Evolutionary conservation across 2,888 invertebrate genomes (phyloP), one percentile per base, ranked within the genome.

Genomic region (Adelognathus sp.): DNA sequence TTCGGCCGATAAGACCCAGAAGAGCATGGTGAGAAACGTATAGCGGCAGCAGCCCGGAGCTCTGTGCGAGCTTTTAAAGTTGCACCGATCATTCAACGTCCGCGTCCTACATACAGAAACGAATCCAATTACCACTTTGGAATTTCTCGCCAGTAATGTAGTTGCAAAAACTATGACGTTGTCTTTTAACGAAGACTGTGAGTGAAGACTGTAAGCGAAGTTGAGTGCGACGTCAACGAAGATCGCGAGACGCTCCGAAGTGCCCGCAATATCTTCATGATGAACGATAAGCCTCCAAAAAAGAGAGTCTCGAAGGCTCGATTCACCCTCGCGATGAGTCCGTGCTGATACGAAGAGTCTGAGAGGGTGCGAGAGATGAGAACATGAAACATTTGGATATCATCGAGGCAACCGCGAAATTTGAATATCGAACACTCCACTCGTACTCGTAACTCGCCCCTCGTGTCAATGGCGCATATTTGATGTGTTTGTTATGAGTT

Each of bases 1-100:
- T 76, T 76, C 36, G 58, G 54, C 64, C 76, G 76, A 76, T 76
- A 76, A 71, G 71, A 64, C 46, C 50, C 11, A 56, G 27, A 27
- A 39, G 60, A 58, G 41, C 24, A 24, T n/a, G n/a, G 46, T 14
- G 44, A 27, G 46, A 21, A 67, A 31, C 24, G 29, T 31, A n/a
- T n/a, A 46, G 46, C 39, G 39, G 61, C 21, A 41, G n/a, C 66
- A 36, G 69, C 61, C 29, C 56, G 24, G 24, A 64, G 29, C 56
- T 21, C 44, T 24, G 50, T 46, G 58, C 60, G 64, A 71, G 71
- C 71, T 76, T 74, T 74, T 71, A 76, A 64, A 71, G 76, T 76
- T 71, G 70, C 50, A 58, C 58, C 64, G 71, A 76, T 76, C 76
- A 64, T 71, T 76, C 76, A 76, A 76, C 64, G 64, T 76, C 76